A percentile compares a stretch with the other conserved stretches of the same genome.
Conservation (phyloP, 2,113 vertebrate species). For the Muntiacus muntjak region DNA sequence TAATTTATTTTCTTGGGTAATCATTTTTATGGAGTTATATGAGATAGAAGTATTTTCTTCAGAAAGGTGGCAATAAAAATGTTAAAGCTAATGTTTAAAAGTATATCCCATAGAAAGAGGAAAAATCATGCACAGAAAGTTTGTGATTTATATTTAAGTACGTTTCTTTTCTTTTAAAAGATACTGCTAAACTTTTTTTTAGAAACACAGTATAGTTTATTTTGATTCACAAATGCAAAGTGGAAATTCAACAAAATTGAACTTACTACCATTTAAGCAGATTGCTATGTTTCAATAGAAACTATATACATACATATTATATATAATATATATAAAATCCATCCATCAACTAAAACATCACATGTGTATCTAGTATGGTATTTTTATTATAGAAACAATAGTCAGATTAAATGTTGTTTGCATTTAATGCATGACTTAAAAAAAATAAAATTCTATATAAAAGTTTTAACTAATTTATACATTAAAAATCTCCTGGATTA, state of each 20-base stretch:
- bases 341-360: neutral
- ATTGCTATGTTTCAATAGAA: neutral
- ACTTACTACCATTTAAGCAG: constrained; percentile 26
- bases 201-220: neutral
- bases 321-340: neutral
- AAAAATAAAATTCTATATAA: neutral
- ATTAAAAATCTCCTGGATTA: neutral
- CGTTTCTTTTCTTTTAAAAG: constrained; percentile 4
- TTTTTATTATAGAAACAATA: neutral
- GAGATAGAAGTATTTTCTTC: constrained; percentile 18
- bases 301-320: neutral
- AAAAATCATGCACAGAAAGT: neutral
- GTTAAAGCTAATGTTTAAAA: constrained; percentile 17
- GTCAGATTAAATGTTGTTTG: neutral
- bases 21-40: neutral
- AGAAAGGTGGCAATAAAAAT: constrained; percentile 65
- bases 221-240: neutral
- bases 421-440: neutral
- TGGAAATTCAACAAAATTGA: neutral
- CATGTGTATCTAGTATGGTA: neutral
- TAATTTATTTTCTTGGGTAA: constrained; percentile 41
- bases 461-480: constrained; percentile 1
- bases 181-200: neutral
- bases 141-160: neutral
- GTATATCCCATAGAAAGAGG: neutral